Evolutionary conservation across 1,140 invertebrate species (phyloP), one percentile per base, ranked within the genome.

Genomic region (Neelides sp.): DNA sequence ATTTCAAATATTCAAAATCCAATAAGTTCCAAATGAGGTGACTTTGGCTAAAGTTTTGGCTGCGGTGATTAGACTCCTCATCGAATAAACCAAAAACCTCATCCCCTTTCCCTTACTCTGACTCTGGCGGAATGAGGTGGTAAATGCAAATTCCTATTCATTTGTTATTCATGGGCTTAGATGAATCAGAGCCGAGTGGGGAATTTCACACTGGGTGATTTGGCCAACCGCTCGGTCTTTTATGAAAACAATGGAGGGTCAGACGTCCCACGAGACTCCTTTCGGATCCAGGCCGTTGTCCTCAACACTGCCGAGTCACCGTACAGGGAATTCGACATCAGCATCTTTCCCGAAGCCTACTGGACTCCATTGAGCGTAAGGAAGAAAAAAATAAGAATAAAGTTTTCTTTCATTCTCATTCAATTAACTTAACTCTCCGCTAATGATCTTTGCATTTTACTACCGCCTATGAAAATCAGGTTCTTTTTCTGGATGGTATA

Each of bases 281-380:
- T 61, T 45, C 59, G 44, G 10, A 54, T 57, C 47, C 43, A 53
- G 42, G 59, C 52, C 5, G 37, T 55, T 19, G 50, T 54, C 26
- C 41, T 30, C 3, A 35, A 50, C 8, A 34, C 48, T 19, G 28
- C 54, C n/a, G 48, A 55, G 49, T 57, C 55, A 23, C 50, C 42
- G 23, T 27, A 30, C 5, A 30, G 36, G 5, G 52, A 57, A 24
- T 55, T 60, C 40, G 58, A 60, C 42, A 51, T 61, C 42, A 42
- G 55, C 24, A 55, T 70, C 32, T 70, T 64, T 55, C 69, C 69
- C 15, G 67, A 68, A 47, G 64, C 62, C n/a, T 70, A 68, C 55
- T 70, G 68, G 67, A 61, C 72, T 64, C 59, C 65, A 12, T 54
- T 70, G 20, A 51, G 52, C 22, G 59, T 69, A n/a, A n/a, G n/a